phyloP scores from a whole-genome alignment of 2,888 invertebrate species.

The Drosophila recens region DNA sequence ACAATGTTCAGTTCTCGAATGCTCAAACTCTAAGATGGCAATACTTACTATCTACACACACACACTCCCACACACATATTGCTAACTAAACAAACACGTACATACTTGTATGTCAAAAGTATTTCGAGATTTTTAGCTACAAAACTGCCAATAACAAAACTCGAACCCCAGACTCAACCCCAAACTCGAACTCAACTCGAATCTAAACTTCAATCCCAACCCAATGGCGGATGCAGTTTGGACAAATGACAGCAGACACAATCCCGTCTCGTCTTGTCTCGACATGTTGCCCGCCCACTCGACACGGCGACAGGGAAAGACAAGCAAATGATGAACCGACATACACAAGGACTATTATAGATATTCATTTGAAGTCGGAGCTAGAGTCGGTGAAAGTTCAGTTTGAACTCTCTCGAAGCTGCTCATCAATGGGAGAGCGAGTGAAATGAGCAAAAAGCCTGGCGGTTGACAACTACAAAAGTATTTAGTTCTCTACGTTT shows the following conservation, averaged over 20 bases:
- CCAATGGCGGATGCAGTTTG: slow-evolving; percentile 73
- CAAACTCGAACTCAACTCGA: neutral
- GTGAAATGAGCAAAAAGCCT: slow-evolving; percentile 74
- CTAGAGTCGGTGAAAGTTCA: slow-evolving; percentile 44
- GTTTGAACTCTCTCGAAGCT: slow-evolving; percentile 41
- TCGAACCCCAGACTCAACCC: neutral
- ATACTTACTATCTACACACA: slow-evolving; percentile 45
- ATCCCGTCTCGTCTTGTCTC: slow-evolving; percentile 18
- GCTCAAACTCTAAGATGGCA: slow-evolving; percentile 73
- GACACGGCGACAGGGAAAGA: slow-evolving; percentile 47
- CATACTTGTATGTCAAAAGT: slow-evolving; percentile 75
- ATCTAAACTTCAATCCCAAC: slow-evolving; percentile 1
- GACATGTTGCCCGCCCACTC: slow-evolving; percentile 36
- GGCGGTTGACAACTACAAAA: slow-evolving; percentile 66
- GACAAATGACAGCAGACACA: slow-evolving; percentile 74
- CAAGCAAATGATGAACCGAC: slow-evolving; percentile 69
- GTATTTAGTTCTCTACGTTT: slow-evolving; percentile 5
- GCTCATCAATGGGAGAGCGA: slow-evolving; percentile 62
- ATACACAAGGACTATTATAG: slow-evolving; percentile 46
- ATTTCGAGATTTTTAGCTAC: slow-evolving; percentile 78
- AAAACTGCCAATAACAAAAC: slow-evolving; percentile 77
- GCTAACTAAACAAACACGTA: slow-evolving; percentile 67
- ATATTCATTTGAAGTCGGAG: slow-evolving; percentile 46
- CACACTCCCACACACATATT: slow-evolving; percentile 26
- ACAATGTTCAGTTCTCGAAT: slow-evolving; percentile 78